A percentile compares a stretch with the other conserved stretches of the same genome.
Evolutionary conservation across 2,113 vertebrate genomes (phyloP).

Genomic region (Ctenomys sociabilis): DNA sequence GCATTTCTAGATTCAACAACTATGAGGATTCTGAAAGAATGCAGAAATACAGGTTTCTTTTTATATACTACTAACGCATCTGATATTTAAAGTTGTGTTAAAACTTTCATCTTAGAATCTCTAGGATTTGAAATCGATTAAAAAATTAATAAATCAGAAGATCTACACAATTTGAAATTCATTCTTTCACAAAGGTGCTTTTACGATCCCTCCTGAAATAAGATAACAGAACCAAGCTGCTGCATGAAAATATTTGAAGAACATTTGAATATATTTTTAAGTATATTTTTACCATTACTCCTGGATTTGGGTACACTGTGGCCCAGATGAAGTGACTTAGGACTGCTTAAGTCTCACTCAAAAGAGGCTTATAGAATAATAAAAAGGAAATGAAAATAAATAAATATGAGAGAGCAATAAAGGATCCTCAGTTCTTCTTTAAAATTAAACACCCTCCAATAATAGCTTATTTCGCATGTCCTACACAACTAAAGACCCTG

Average conservation of each 20-base stretch:
- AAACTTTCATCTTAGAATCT: neutral
- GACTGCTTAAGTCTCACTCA: neutral
- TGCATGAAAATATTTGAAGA: neutral
- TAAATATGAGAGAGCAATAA: neutral
- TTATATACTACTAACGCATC: neutral
- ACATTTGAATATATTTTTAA: slow-evolving; percentile 6
- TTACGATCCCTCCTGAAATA: neutral
- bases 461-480: neutral
- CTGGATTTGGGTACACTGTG: neutral
- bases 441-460: neutral
- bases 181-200: slow-evolving; percentile 29
- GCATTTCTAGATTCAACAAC: neutral
- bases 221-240: neutral
- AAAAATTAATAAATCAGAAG: neutral
- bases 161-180: neutral
- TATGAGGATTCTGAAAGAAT: neutral
- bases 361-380: neutral
- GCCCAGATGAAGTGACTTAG: neutral
- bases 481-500: neutral
- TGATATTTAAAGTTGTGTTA: neutral
- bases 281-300: neutral
- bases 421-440: neutral
- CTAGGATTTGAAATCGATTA: neutral
- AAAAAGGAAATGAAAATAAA: neutral
- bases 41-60: slow-evolving; percentile 26